phyloP scores from a whole-genome alignment of 2,113 vertebrate genomes.

The Corythaeola cristata region DNA sequence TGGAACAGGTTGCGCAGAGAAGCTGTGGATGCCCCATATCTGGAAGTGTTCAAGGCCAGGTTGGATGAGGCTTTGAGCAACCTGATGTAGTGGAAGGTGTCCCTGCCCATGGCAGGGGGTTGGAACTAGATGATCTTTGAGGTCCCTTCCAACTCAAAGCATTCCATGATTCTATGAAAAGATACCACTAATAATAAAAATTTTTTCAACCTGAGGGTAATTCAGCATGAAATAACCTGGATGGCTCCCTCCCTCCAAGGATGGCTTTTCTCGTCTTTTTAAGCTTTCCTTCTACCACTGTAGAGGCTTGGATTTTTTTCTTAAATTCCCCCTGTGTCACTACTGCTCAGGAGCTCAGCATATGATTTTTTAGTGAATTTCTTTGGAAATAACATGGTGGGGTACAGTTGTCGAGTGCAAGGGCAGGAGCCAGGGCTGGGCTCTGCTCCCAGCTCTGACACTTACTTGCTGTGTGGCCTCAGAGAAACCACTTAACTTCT shows the following conservation, averaged over 20 bases:
- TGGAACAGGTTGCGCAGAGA: too few species aligned
- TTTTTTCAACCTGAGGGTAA: not conserved
- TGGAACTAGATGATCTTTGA: too few species aligned
- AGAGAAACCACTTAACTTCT: slow-evolving; percentile 54
- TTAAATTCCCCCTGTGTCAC: not conserved
- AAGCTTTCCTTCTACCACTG: not conserved
- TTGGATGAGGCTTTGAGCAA: too few species aligned
- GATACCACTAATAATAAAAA: not conserved
- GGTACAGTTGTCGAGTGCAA: slow-evolving; percentile 1
- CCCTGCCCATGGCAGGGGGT: too few species aligned
- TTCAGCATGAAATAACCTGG: not conserved
- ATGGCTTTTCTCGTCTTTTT: not conserved
- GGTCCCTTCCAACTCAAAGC: too few species aligned
- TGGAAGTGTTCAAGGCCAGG: too few species aligned
- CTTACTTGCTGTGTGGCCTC: slow-evolving; percentile 67
- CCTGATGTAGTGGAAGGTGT: too few species aligned
- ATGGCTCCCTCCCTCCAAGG: not conserved
- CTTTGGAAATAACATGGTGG: slow-evolving; percentile 47
- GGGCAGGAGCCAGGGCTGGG: slow-evolving; percentile 54
- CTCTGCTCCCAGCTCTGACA: slow-evolving; percentile 62
- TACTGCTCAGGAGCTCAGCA: not conserved
- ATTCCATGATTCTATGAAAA: not conserved
- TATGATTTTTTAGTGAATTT: slow-evolving; percentile 10
- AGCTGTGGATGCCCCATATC: too few species aligned
- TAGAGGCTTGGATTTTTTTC: not conserved